Evolutionary conservation across 2,888 invertebrate genomes (phyloP).

Genomic region (Spodoptera littoralis): DNA sequence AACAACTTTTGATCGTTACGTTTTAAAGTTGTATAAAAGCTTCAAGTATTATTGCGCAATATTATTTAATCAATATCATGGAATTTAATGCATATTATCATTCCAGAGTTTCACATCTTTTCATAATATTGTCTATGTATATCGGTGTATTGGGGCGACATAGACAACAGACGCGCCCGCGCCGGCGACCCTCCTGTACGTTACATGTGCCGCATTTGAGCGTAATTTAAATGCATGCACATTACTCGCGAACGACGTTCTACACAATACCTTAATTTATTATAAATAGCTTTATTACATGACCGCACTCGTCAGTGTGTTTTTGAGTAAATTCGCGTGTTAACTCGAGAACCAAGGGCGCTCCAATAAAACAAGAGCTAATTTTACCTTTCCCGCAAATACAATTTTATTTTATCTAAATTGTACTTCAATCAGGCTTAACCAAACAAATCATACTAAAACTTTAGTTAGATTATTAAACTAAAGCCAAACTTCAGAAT

Average conservation of each 20-base stretch:
- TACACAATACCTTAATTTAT: constrained; percentile 77
- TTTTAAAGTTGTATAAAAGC: constrained; percentile 3
- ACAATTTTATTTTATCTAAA: constrained; percentile 1
- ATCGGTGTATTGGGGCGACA: constrained; percentile 53
- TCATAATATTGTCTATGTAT: constrained; percentile 21
- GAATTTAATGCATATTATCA: constrained; percentile 9
- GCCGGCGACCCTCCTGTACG: constrained; percentile 38
- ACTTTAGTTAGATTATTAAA: constrained; percentile 34
- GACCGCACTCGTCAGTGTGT: constrained; percentile 54
- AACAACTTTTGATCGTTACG: constrained; percentile 1
- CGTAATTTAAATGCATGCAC: constrained; percentile 84
- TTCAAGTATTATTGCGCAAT: constrained; percentile 5
- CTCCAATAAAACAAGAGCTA: background rate
- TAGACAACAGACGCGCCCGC: constrained; percentile 39
- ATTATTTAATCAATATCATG: constrained; percentile 13
- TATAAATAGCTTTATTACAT: constrained; percentile 76
- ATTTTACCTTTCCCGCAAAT: constrained; percentile 6
- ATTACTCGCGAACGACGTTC: constrained; percentile 72
- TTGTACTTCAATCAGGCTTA: constrained; percentile 6
- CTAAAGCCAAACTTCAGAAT: constrained; percentile 38
- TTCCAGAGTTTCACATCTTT: constrained; percentile 30
- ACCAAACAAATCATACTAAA: constrained; percentile 23
- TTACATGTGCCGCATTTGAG: constrained; percentile 73
- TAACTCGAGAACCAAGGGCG: constrained; percentile 9
- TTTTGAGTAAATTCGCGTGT: constrained; percentile 29